A percentile compares a stretch with the other conserved stretches of the same genome.
phyloP scores from a whole-genome alignment of 2,113 vertebrate species.

The Eptesicus fuscus region DNA sequence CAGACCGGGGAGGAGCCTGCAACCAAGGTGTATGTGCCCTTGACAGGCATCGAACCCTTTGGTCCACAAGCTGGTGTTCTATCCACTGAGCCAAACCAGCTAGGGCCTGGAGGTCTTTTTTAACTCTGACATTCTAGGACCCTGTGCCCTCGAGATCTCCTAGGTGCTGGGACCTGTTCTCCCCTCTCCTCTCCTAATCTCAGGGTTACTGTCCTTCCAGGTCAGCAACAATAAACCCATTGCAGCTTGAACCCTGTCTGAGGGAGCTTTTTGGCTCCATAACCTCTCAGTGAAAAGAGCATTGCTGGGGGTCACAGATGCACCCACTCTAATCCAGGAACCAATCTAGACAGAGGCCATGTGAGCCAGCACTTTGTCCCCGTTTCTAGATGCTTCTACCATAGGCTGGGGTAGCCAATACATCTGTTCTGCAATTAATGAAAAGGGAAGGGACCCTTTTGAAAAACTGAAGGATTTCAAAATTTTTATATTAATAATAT shows the following conservation, averaged over 20 bases:
- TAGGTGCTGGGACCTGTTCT: background rate
- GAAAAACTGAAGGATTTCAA: background rate
- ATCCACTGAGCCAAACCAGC: too few species aligned
- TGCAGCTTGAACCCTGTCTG: background rate
- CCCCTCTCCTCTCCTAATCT: background rate
- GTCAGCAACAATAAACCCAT: background rate
- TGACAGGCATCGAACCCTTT: too few species aligned
- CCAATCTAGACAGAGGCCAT: background rate
- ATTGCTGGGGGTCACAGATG: background rate
- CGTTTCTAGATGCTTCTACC: background rate
- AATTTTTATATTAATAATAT: background rate
- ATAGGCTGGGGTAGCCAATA: rapidly evolving
- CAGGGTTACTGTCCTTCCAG: background rate
- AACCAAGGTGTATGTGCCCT: too few species aligned
- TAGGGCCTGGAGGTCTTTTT: background rate
- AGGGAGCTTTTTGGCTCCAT: too few species aligned
- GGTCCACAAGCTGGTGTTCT: too few species aligned
- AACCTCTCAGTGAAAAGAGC: background rate
- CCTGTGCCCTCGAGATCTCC: background rate
- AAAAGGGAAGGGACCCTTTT: background rate
- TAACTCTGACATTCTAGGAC: background rate
- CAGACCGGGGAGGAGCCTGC: too few species aligned
- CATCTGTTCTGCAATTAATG: background rate
- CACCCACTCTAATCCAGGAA: background rate
- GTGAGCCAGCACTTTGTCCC: background rate